Evolutionary conservation across 2,888 invertebrate species (phyloP), one percentile per base, ranked within the genome.

Genomic region (Perdita meconis): DNA sequence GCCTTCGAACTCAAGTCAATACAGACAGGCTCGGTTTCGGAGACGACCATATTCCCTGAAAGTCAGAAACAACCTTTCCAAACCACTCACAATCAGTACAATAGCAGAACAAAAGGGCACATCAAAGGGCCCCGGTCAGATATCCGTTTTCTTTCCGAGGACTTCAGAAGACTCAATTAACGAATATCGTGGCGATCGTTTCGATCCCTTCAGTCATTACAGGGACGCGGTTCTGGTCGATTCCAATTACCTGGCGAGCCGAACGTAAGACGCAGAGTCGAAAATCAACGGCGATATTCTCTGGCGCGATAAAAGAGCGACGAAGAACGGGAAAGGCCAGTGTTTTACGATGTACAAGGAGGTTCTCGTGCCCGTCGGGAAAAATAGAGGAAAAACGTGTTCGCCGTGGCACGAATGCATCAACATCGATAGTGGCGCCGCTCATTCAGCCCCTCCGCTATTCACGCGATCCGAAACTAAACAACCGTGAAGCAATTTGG

Each of bases 401-500:
- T 50, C 50, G 44, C 22, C 19, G 60, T 10, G 64, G 65, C 67
- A 68, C 65, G 65, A 68, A 76, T 65, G 59, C 61, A 61, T 55
- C 63, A 56, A 36, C 51, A 61, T 80, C 70, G 82, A 82, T 64
- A 61, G 72, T 63, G 60, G 64, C 70, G 57, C 26, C 59, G 50
- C 67, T 64, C 63, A 47, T 70, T 78, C 71, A 61, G 55, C 24
- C 67, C 50, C 66, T 60, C 51, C 42, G 55, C 63, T 68, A 77
- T 85, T 85, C 85, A 83, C 81, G 78, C 80, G 60, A 77, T 78
- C 55, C 76, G 76, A 80, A 83, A 79, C 82, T 80, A 87, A 81
- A 84, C 84, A 79, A 83, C 79, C 78, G 72, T 78, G 78, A 80
- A 83, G 83, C 84, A 83, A 85, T 86, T 87, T 87, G 71, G 73